Evolutionary conservation across 2,888 invertebrate species (phyloP).

Genomic region (Zeuzera pyrina): DNA sequence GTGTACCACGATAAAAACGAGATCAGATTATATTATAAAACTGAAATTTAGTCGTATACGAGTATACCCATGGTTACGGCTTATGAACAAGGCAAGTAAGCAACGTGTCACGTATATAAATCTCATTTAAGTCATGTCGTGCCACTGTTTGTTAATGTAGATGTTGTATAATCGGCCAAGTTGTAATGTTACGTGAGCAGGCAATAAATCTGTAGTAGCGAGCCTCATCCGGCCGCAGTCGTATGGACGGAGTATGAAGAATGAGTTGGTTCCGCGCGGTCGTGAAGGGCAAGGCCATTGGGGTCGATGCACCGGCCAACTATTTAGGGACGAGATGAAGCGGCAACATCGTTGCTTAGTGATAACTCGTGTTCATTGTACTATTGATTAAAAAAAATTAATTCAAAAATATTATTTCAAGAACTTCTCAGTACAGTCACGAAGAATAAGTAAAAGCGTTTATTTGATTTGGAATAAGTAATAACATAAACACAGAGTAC

Average conservation of each 20-base stretch:
- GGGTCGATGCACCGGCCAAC: slow-evolving; percentile 37
- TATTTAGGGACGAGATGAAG: slow-evolving; percentile 38
- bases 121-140: slow-evolving; percentile 1
- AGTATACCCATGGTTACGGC: no score
- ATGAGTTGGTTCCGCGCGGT: slow-evolving; percentile 31
- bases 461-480: no score
- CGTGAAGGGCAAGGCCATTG: slow-evolving; percentile 61
- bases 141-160: slow-evolving; percentile 1
- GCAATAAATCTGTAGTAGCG: slow-evolving; percentile 17
- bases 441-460: no score
- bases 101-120: slow-evolving; percentile 6
- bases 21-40: slow-evolving; percentile 29
- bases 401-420: no score
- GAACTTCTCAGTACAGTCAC: no score
- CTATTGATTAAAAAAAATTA: not conserved
- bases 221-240: slow-evolving; percentile 12
- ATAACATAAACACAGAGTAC: no score
- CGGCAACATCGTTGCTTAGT: slow-evolving; percentile 1
- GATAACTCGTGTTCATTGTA: slow-evolving; percentile 5
- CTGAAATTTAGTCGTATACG: no score
- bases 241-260: slow-evolving; percentile 22
- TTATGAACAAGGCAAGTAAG: no score
- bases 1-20: slow-evolving; percentile 23
- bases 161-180: slow-evolving; percentile 9
- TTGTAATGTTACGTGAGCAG: slow-evolving; percentile 12